These are phyloP conservation scores for Perccottus glenii DNA, from an alignment of 2,113 vertebrate genomes.

Conservation along the genomic window DNA sequence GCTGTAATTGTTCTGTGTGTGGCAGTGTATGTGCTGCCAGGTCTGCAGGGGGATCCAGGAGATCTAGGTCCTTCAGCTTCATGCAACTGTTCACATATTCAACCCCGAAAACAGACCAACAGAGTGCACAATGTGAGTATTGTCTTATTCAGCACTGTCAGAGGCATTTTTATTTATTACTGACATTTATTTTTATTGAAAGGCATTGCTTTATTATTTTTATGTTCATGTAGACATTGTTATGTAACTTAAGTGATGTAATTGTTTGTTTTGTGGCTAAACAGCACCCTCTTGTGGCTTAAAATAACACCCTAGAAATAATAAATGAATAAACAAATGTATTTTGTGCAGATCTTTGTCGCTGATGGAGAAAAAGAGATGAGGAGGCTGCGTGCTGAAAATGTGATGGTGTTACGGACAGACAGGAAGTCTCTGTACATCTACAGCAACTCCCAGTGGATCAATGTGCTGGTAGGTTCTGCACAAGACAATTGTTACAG, in stretches of 20 bases:
- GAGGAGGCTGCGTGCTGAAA: conserved; percentile 48
- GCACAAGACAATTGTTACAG: not conserved
- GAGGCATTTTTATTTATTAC: too few species aligned
- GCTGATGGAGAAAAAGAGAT: conserved; percentile 56
- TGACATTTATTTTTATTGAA: not conserved
- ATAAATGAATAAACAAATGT: not conserved
- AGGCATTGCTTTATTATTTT: not conserved
- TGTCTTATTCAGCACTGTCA: too few species aligned
- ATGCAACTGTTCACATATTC: conserved; percentile 52
- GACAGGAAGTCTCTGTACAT: conserved; percentile 59
- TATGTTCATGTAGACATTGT: too few species aligned
- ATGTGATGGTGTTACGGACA: conserved; percentile 63
- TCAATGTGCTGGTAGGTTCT: conserved; percentile 59
- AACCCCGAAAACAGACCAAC: not conserved
- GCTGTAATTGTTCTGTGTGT: conserved; percentile 5
- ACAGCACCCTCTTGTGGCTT: not conserved
- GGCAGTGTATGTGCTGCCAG: conserved; percentile 53
- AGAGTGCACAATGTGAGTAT: conserved; percentile 46
- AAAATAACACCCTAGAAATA: too few species aligned
- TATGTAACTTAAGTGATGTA: not conserved
- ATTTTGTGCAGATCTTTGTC: conserved; percentile 49
- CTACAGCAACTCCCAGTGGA: conserved; percentile 61
- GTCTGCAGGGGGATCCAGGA: conserved; percentile 52
- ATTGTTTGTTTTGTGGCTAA: not conserved
- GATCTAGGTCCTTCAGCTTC: conserved; percentile 17